These are phyloP conservation scores for Isurus oxyrinchus DNA, from an alignment of 2,113 vertebrate species.

Conservation along the genomic window DNA sequence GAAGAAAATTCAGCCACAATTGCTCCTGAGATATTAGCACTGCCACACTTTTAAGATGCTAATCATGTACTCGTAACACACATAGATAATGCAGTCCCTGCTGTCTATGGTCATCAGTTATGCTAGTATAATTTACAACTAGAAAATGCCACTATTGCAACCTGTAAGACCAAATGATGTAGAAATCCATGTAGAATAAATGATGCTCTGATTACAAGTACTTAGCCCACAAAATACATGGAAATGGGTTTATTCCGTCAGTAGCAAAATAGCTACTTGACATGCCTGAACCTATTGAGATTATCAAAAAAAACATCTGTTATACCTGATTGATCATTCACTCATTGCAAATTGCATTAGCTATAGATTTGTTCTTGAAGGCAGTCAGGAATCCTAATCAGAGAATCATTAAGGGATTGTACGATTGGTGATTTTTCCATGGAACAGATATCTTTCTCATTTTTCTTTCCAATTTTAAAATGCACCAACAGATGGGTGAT, in stretches of 20 bases:
- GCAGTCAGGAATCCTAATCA: neutral
- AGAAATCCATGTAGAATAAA: neutral
- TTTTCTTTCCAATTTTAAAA: neutral
- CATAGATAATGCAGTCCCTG: neutral
- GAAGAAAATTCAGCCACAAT: neutral
- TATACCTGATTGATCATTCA: neutral
- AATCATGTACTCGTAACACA: too few relatives aligned
- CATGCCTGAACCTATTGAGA: neutral
- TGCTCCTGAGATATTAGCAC: neutral
- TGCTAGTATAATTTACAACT: neutral
- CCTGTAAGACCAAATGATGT: neutral
- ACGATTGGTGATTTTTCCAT: neutral
- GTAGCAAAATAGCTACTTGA: neutral
- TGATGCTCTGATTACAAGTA: neutral
- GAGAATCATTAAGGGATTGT: neutral
- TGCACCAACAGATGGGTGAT: neutral
- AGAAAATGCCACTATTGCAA: neutral
- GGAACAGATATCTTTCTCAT: neutral
- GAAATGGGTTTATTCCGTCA: neutral
- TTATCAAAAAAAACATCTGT: neutral
- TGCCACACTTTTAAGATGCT: neutral
- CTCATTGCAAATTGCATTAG: neutral
- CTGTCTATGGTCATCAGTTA: neutral
- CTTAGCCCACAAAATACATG: neutral
- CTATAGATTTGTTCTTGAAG: neutral